These are phyloP conservation scores for Murina feae DNA, from an alignment of 2,113 vertebrate genomes.

Conservation along the genomic window DNA sequence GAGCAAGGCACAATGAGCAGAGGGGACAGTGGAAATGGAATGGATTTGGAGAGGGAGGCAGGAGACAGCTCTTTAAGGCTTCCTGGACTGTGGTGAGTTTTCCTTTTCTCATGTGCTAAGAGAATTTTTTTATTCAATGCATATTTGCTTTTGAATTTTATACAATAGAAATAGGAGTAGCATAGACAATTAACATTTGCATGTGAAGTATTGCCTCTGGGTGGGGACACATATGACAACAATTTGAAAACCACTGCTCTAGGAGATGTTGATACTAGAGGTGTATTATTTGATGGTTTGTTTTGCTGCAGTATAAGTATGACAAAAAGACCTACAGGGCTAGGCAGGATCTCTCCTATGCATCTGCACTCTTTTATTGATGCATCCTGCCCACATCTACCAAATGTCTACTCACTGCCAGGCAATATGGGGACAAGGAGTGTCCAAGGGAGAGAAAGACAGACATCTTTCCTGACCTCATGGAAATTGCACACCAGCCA, in stretches of 20 bases:
- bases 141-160: not conserved
- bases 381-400: not conserved
- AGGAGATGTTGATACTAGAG: not conserved
- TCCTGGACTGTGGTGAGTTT: rapidly evolving
- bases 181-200: not conserved
- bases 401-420: not conserved
- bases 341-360: not conserved
- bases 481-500: not conserved
- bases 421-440: not conserved
- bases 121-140: not conserved
- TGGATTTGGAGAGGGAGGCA: not conserved
- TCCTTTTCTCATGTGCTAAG: not conserved
- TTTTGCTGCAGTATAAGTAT: not conserved
- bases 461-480: not conserved
- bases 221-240: too few relatives aligned
- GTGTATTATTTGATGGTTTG: rapidly evolving
- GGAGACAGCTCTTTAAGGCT: not conserved
- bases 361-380: not conserved
- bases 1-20: not conserved
- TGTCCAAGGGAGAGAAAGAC: not conserved
- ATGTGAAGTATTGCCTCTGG: not conserved
- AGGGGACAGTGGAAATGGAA: too few relatives aligned
- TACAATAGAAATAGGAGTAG: not conserved
- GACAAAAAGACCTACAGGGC: not conserved
- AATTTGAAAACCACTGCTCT: not conserved